Percentiles rank a stretch among this genome's conserved stretches.
phyloP scores from a whole-genome alignment of 2,113 vertebrate species.

The Ammodytes dubius region DNA sequence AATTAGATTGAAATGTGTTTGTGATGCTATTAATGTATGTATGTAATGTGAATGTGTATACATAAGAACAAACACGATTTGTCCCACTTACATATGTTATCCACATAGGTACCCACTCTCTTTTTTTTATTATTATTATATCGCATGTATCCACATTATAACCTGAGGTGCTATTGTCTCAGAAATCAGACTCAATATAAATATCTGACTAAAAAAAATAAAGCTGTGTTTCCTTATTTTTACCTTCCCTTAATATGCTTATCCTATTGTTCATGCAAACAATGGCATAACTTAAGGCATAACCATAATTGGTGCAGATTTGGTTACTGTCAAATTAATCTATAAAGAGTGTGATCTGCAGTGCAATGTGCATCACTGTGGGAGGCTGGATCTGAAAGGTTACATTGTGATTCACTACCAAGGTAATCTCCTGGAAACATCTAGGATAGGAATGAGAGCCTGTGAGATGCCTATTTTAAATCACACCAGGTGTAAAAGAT shows the following conservation, averaged over 20 bases:
- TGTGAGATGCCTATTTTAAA: conserved; percentile 16
- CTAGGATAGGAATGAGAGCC: conserved; percentile 10
- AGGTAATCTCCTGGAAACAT: conserved; percentile 27
- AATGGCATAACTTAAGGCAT: conserved; percentile 22
- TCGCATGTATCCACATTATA: not conserved
- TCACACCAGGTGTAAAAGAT: not conserved
- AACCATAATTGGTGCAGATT: conserved; percentile 56
- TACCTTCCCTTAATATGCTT: not conserved
- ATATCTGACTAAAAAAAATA: not conserved
- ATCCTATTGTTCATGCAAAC: not conserved
- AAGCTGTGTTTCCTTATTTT: not conserved
- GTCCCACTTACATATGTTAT: conserved; percentile 3
- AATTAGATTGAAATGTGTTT: conserved; percentile 6
- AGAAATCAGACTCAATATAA: not conserved
- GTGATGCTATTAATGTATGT: not conserved
- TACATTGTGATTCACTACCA: not conserved
- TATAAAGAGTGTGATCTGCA: conserved; percentile 56
- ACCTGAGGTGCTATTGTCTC: not conserved
- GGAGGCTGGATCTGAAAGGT: conserved; percentile 24
- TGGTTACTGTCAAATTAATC: conserved; percentile 68
- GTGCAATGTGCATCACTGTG: conserved; percentile 35
- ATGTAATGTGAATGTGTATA: not conserved
- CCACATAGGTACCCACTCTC: conserved; percentile 2
- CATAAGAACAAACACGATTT: not conserved
- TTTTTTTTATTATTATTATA: not conserved